Conservation (phyloP, 1,140 invertebrate genomes). For the Lordiphosa clarofinis region DNA sequence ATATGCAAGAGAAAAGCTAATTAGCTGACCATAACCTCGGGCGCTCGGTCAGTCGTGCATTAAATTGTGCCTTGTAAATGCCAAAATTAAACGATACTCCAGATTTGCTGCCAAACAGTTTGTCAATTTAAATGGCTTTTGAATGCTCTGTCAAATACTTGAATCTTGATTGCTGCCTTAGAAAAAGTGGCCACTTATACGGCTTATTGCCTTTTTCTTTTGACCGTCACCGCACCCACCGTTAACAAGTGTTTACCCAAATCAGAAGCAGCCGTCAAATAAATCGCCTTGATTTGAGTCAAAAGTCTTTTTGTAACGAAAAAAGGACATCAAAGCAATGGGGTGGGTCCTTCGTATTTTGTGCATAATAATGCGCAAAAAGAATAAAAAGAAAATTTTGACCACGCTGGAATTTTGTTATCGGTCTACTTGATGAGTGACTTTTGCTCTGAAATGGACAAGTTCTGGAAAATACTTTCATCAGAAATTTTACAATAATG, state of each 20-base stretch:
- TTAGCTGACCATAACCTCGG: slow-evolving; percentile 44
- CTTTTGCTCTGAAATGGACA: no score
- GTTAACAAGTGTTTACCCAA: slow-evolving; percentile 50
- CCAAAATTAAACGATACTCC: slow-evolving; percentile 7
- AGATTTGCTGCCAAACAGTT: slow-evolving; percentile 28
- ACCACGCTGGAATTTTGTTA: slow-evolving; percentile 34
- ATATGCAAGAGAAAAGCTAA: slow-evolving; percentile 25
- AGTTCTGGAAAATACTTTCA: no score
- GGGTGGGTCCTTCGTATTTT: slow-evolving; percentile 42
- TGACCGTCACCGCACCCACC: neutral
- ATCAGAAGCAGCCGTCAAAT: slow-evolving; percentile 62
- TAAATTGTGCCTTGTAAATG: slow-evolving; percentile 4
- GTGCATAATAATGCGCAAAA: slow-evolving; percentile 67
- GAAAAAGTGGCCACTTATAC: slow-evolving; percentile 67
- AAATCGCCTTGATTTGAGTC: slow-evolving; percentile 65
- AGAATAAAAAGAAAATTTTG: slow-evolving; percentile 22
- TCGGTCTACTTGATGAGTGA: slow-evolving; percentile 4
- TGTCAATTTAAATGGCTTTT: slow-evolving; percentile 69
- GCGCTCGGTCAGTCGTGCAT: neutral
- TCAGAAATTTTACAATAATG: no score
- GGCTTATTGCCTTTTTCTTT: slow-evolving; percentile 63
- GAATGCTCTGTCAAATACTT: slow-evolving; percentile 37
- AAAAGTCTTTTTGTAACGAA: slow-evolving; percentile 9
- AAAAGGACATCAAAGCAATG: slow-evolving; percentile 61
- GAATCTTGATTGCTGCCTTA: slow-evolving; percentile 32